phyloP scores from a whole-genome alignment of 1,140 invertebrate genomes.

The Drosophila ananassae region DNA sequence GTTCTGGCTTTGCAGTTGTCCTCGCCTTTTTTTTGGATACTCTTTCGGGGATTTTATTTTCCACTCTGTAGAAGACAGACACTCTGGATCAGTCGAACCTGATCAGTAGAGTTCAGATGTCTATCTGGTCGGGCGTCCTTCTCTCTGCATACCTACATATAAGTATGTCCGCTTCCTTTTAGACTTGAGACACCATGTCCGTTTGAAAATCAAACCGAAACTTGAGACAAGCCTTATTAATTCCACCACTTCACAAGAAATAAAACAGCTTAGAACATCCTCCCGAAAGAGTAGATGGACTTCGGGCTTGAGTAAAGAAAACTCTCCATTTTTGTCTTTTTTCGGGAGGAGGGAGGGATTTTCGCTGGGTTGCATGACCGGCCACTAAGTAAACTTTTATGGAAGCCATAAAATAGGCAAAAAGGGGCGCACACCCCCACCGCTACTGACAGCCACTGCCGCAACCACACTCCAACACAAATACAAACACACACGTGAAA shows the following conservation, averaged over 20 bases:
- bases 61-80: too few species aligned
- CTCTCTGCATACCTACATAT: too few species aligned
- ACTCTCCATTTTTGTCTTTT: background rate
- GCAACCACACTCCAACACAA: constrained; percentile 1
- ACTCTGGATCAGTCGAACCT: too few species aligned
- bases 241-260: too few species aligned
- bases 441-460: constrained; percentile 15
- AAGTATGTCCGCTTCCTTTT: too few species aligned
- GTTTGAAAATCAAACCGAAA: too few species aligned
- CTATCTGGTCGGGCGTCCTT: too few species aligned
- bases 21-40: background rate
- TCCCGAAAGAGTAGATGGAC: background rate
- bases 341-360: background rate
- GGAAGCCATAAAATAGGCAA: constrained; percentile 76
- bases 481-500: constrained; percentile 26
- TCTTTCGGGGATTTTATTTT: too few species aligned
- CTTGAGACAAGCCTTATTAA: too few species aligned
- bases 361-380: constrained; percentile 44
- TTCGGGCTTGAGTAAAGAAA: background rate
- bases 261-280: background rate
- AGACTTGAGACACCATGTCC: too few species aligned
- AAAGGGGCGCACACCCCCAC: constrained; percentile 46
- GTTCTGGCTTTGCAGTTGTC: constrained; percentile 4
- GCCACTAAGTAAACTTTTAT: constrained; percentile 81
- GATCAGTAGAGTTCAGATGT: too few species aligned